Percentiles rank a stretch among this genome's conserved stretches.
Evolutionary conservation across 2,797 vertebrate species (phyloP).

Genomic region (Enteromius unitaeniatus): DNA sequence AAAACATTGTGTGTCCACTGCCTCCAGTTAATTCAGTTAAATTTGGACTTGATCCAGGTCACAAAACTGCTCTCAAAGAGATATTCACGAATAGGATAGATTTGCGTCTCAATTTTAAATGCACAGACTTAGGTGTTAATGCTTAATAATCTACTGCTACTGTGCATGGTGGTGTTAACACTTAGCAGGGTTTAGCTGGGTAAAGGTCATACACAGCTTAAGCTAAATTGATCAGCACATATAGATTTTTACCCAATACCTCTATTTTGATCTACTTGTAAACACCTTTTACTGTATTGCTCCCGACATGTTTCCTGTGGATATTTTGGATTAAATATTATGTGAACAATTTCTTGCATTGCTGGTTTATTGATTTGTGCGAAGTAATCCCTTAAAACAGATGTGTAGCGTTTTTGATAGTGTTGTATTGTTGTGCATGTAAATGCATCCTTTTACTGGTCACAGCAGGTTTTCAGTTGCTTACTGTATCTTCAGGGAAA

Average conservation of each 20-base stretch:
- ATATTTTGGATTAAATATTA: background rate
- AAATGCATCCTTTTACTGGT: background rate
- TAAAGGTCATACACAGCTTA: background rate
- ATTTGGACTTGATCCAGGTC: background rate
- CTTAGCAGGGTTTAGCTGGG: background rate
- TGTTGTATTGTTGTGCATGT: background rate
- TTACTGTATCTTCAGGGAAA: background rate
- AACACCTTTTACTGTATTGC: background rate
- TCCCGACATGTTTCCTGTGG: background rate
- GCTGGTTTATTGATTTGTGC: constrained; percentile 8
- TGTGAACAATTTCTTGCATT: background rate
- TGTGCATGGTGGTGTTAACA: background rate
- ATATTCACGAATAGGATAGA: background rate
- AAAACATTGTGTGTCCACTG: background rate
- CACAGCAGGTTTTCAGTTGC: background rate
- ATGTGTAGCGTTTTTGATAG: background rate
- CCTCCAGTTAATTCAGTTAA: background rate
- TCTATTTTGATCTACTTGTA: background rate
- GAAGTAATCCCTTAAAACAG: background rate
- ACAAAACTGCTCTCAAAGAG: background rate
- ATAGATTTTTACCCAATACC: background rate
- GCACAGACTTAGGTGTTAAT: background rate
- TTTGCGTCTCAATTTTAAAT: background rate
- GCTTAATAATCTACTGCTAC: background rate
- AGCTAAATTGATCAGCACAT: background rate